Evolutionary conservation across 2,113 vertebrate genomes (phyloP).

Genomic region (Thalassarche chlororhynchos): DNA sequence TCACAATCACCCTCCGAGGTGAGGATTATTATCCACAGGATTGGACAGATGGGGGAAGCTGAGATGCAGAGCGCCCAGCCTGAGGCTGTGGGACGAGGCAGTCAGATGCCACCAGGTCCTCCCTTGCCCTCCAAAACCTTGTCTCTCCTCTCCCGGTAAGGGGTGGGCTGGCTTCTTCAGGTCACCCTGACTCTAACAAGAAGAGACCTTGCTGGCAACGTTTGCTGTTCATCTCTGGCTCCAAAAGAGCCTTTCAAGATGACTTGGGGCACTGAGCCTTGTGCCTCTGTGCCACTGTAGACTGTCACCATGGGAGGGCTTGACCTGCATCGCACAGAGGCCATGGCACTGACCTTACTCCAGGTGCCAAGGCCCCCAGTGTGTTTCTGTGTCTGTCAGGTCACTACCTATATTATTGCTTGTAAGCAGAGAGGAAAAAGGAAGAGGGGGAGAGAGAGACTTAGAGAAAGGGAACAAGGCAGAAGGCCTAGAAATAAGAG

Average conservation of each 20-base stretch:
- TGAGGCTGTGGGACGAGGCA: background rate
- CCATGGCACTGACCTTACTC: background rate
- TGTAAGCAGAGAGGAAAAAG: background rate
- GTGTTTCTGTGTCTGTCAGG: background rate
- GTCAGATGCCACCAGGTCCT: background rate
- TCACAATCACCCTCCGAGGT: conserved; percentile 18
- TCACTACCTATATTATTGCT: background rate
- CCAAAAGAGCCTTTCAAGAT: background rate
- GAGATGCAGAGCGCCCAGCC: background rate
- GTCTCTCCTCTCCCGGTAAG: background rate
- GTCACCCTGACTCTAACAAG: background rate
- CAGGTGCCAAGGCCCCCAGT: background rate
- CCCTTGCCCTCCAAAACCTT: background rate
- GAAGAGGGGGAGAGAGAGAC: background rate
- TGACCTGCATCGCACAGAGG: background rate
- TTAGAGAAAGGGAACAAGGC: background rate
- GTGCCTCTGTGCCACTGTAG: background rate
- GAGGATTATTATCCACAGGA: conserved; percentile 50
- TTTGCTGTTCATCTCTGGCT: background rate
- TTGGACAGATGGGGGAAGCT: conserved; percentile 43
- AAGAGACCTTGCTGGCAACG: background rate
- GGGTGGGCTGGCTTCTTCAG: background rate
- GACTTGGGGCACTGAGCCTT: background rate
- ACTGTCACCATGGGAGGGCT: background rate
- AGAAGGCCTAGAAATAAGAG: background rate